Evolutionary conservation across 64 coral and sea anemone genomes (phyloP).

Genomic region (Montipora efflorescens): DNA sequence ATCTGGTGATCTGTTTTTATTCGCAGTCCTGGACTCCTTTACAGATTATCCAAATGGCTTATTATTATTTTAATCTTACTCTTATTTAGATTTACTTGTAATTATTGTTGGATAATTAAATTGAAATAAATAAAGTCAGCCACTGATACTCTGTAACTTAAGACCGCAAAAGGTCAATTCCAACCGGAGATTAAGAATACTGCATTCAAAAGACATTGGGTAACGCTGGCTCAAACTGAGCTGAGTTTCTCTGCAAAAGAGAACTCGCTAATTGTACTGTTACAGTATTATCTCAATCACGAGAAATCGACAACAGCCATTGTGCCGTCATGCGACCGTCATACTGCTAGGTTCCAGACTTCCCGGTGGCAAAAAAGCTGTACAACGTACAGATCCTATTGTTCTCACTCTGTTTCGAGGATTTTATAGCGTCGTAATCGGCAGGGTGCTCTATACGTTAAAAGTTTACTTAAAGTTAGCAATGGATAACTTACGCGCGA

Average conservation of each 20-base stretch:
- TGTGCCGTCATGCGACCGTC: not conserved
- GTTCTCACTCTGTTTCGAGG: not conserved
- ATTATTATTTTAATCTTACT: too few relatives aligned
- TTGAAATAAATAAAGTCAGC: too few relatives aligned
- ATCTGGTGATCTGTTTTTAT: too few relatives aligned
- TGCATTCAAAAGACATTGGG: constrained; percentile 11
- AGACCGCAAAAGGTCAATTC: constrained; percentile 39
- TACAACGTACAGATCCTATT: constrained; percentile 43
- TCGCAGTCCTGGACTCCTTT: too few relatives aligned
- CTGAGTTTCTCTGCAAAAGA: not conserved
- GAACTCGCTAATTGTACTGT: not conserved
- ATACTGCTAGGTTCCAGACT: not conserved
- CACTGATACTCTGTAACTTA: too few relatives aligned
- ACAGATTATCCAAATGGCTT: too few relatives aligned
- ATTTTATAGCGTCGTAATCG: constrained; percentile 29
- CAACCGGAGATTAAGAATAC: not conserved
- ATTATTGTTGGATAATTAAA: too few relatives aligned
- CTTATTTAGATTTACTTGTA: too few relatives aligned
- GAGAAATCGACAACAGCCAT: constrained; percentile 9
- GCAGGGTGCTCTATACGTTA: constrained; percentile 57
- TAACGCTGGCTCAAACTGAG: constrained; percentile 11
- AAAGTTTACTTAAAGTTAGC: constrained; percentile 47
- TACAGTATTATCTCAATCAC: not conserved
- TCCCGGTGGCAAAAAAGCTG: constrained; percentile 17
- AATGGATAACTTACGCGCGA: constrained; percentile 46